These are phyloP conservation scores for Conistra vaccinii DNA, from an alignment of 2,888 invertebrate species.

Conservation along the genomic window DNA sequence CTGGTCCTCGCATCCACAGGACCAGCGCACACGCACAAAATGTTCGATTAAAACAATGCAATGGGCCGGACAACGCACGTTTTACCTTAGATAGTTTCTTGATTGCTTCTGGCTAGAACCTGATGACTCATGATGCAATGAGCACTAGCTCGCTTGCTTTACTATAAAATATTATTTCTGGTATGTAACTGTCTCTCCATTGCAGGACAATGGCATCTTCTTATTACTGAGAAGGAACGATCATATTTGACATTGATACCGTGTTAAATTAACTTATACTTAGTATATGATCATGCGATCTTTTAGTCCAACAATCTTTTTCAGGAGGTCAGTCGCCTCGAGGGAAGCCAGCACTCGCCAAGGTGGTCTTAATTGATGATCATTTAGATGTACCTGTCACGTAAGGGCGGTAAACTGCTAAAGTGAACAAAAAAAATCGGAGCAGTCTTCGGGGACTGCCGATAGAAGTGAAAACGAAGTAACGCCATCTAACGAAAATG, in stretches of 20 bases:
- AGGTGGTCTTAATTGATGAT: too few species aligned
- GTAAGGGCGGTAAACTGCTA: too few species aligned
- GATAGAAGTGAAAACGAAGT: too few species aligned
- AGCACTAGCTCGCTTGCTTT: not conserved
- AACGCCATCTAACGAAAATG: too few species aligned
- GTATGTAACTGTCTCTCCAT: not conserved
- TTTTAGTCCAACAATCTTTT: too few species aligned
- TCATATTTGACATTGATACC: not conserved
- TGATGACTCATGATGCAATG: not conserved
- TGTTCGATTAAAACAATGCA: slow-evolving; percentile 41
- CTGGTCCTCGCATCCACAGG: slow-evolving; percentile 48
- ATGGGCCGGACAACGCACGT: slow-evolving; percentile 8
- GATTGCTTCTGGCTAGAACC: slow-evolving; percentile 19
- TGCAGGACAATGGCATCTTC: not conserved
- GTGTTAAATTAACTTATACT: not conserved
- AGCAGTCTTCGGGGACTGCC: too few species aligned
- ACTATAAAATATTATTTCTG: not conserved
- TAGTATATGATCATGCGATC: not conserved
- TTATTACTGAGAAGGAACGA: not conserved
- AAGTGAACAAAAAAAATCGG: too few species aligned
- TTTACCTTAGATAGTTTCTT: slow-evolving; percentile 15
- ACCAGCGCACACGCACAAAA: slow-evolving; percentile 32
- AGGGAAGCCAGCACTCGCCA: too few species aligned
- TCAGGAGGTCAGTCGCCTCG: too few species aligned
- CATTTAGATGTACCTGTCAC: too few species aligned